Evolutionary conservation across 2,888 invertebrate species (phyloP), one percentile per base, ranked within the genome.

Genomic region (Cephus sareptanus): DNA sequence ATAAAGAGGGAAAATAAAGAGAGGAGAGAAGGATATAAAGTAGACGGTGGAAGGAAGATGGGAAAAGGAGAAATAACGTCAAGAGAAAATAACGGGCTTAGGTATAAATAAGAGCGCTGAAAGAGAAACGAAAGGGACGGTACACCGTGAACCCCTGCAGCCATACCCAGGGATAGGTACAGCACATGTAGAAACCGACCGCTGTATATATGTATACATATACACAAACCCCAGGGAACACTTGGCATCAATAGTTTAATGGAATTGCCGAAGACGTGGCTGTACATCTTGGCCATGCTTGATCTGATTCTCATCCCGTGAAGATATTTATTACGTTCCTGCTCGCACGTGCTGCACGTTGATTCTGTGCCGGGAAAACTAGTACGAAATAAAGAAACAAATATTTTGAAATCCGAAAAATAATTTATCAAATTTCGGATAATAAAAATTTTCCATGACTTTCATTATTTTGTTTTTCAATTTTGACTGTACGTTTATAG

Each of bases 161-260:
- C 56, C 23, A 23, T 23, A 23, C 9, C 56, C 56, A 23, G 56
- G 56, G 23, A 56, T 56, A 56, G 56, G 23, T 56, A 56, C 9
- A 2, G 23, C 23, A 56, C 23, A 56, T 23, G 56, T 56, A 56
- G 23, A 56, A 56, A 56, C 56, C 56, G 56, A 15, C 40, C 40
- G 23, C 23, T 12, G 12, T 23, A 6, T 40, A 15, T 40, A 40
- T 6, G 15, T 40, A 40, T 40, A 71, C 75, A 73, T 73, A 68
- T 75, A 23, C 15, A 12, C 11, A 15, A 23, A 69, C 90, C 85
- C 89, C 69, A 34, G 88, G 86, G 89, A 83, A 82, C 86, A 86
- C 87, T 88, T 86, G 85, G 84, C 85, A 87, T 88, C 84, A 85
- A 87, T 88, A 87, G 87, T 90, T 89, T 84, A 88, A 84, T 83